These are phyloP conservation scores for Crotalus adamanteus DNA, from an alignment of 2,797 vertebrate species.

Conservation along the genomic window DNA sequence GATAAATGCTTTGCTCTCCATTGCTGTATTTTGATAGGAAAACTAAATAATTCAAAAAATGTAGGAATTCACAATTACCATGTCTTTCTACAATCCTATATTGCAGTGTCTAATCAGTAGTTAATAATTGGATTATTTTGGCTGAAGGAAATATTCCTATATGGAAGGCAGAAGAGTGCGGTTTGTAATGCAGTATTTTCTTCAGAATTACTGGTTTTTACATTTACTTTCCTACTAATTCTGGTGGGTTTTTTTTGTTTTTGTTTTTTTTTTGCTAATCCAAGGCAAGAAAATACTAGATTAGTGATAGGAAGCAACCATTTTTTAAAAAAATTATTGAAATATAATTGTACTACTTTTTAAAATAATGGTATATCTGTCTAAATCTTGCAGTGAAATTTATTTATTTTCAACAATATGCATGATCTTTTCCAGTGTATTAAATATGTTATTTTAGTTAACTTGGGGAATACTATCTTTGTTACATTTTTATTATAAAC, in stretches of 20 bases:
- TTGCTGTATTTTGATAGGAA: constrained; percentile 15
- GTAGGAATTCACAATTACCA: background rate
- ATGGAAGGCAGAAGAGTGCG: background rate
- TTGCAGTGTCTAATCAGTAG: background rate
- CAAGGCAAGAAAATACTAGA: background rate
- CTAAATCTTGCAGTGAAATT: background rate
- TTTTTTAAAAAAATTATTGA: background rate
- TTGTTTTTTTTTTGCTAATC: background rate
- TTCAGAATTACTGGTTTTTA: background rate
- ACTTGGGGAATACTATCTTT: background rate
- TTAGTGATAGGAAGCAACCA: background rate
- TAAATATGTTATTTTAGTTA: background rate
- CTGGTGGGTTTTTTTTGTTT: background rate
- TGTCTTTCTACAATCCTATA: background rate
- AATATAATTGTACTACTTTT: background rate
- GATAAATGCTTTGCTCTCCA: background rate
- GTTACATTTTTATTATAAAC: background rate
- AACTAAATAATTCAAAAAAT: constrained; percentile 8
- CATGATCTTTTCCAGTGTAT: background rate
- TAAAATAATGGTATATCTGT: background rate
- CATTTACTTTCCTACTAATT: background rate
- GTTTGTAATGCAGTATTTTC: background rate
- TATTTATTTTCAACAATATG: background rate
- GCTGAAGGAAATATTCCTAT: background rate
- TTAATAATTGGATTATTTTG: background rate